Base-by-base conservation (phyloP, 2,797 vertebrate genomes). In the Oreortyx pictus region DNA sequence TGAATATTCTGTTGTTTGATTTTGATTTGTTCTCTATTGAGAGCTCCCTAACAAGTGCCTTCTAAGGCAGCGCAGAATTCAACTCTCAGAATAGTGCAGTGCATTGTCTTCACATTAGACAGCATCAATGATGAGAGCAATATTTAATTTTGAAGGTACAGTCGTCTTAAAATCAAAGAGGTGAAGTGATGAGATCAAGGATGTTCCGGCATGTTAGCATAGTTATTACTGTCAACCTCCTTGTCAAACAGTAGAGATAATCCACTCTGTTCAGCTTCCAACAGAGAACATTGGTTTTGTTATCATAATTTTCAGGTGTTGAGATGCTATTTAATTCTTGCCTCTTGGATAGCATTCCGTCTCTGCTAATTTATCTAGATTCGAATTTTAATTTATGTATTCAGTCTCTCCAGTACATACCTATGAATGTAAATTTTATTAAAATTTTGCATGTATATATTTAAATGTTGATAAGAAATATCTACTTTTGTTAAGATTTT, bases 1-100 rank as follows among this genome's bases (percentile, higher is more conserved):
- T 91, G 95, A 96, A 87, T 96, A 93, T 95, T 97, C 54, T 88
- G 78, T 89, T 79, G 83, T 94, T 96, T 97, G 92, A 82, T 94
- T 97, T 60, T 91, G 84, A 95, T 87, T 86, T 97, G 68, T 41
- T 96, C 89, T 92, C 77, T 86, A 33, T 49, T 59, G 94, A 96
- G 66, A 92, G 77, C 88, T 91, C 70, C 46, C 91, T 91, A 77
- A 87, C 27, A 75, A 80, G 91, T 67, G 47, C 82, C n/a, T 93
- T 91, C 65, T 25, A 82, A 90, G 82, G 83, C 88, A 77, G 94
- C 70, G 14, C 72, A 46, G 67, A 86, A 89, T 90, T 89, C 85
- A 50, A 68, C 94, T 92, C 70, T 87, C 35, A 23, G 93, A 91
- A 15, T 82, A 86, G 76, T 59, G 62, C 88, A 43, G 49, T 78